These are phyloP conservation scores for Lamellibrachia satsuma DNA, from an alignment of 2,888 invertebrate genomes.

Conservation along the genomic window DNA sequence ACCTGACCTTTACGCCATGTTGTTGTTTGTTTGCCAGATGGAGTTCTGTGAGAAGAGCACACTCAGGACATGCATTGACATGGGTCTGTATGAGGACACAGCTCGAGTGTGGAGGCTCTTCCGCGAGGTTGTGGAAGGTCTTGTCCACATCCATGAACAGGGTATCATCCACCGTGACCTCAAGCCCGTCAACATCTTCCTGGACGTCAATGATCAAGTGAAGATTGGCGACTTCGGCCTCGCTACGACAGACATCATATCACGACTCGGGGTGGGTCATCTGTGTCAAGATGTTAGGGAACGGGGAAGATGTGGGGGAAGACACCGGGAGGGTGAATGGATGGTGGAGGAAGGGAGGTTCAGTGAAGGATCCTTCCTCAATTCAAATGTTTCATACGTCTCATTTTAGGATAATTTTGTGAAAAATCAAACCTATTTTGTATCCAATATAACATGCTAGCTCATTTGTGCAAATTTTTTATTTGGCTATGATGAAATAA, in stretches of 20 bases:
- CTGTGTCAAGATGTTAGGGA: neutral
- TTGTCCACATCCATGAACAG: conserved; percentile 91
- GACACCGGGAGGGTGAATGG: neutral
- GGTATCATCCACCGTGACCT: conserved; percentile 69
- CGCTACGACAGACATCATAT: conserved; percentile 40
- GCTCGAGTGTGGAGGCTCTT: conserved; percentile 90
- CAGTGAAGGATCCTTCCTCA: too few species aligned
- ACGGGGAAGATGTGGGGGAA: neutral
- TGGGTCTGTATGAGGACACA: conserved; percentile 76
- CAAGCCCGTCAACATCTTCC: conserved; percentile 86
- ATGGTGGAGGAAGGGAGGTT: neutral
- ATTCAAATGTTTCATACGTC: too few species aligned
- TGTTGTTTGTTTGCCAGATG: conserved; percentile 74
- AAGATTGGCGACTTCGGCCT: conserved; percentile 49
- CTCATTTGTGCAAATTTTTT: too few species aligned
- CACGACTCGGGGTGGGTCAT: neutral
- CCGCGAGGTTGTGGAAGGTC: conserved; percentile 89
- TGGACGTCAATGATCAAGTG: conserved; percentile 84
- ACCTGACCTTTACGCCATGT: too few species aligned
- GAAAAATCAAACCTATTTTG: too few species aligned
- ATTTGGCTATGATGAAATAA: too few species aligned
- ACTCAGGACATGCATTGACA: conserved; percentile 81
- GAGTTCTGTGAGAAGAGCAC: conserved; percentile 98
- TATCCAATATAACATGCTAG: too few species aligned
- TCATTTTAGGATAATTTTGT: too few species aligned